Conservation (phyloP, 1,140 invertebrate genomes). For the Octopus sinensis region DNA sequence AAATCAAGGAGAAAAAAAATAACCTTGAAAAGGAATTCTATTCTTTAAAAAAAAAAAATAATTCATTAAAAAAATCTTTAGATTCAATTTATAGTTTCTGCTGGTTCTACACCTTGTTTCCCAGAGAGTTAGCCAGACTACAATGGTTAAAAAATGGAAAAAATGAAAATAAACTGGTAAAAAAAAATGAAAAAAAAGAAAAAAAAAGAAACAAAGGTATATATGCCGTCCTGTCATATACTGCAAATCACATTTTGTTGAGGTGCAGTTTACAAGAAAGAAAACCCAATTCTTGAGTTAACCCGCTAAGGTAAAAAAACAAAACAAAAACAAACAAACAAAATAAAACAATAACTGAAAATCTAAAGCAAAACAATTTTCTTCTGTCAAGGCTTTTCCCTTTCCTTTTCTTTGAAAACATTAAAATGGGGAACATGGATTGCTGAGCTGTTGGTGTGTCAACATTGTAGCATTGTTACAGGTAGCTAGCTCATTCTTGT, state of each 20-base stretch:
- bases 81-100: neutral
- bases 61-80: neutral
- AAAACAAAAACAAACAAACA: neutral
- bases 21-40: neutral
- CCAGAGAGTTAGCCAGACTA: constrained; percentile 8
- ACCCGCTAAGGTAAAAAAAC: neutral
- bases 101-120: constrained; percentile 10
- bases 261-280: neutral
- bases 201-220: constrained; percentile 13
- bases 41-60: neutral
- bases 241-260: constrained; percentile 7
- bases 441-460: constrained; percentile 1
- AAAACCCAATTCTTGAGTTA: constrained; percentile 2
- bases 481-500: constrained; percentile 9
- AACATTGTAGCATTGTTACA: constrained; percentile 13
- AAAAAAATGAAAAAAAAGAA: constrained; percentile 6
- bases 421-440: constrained; percentile 9
- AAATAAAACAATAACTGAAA: neutral
- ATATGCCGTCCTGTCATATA: constrained; percentile 14
- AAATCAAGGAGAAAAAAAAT: neutral
- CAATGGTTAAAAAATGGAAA: constrained; percentile 9
- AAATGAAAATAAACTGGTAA: neutral
- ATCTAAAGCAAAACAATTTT: neutral
- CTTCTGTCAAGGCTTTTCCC: constrained; percentile 8
- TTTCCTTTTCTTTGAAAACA: neutral